A percentile compares a stretch with the other conserved stretches of the same genome.
These are phyloP conservation scores for Istiophorus platypterus DNA, from an alignment of 2,113 vertebrate species.

Conservation along the genomic window DNA sequence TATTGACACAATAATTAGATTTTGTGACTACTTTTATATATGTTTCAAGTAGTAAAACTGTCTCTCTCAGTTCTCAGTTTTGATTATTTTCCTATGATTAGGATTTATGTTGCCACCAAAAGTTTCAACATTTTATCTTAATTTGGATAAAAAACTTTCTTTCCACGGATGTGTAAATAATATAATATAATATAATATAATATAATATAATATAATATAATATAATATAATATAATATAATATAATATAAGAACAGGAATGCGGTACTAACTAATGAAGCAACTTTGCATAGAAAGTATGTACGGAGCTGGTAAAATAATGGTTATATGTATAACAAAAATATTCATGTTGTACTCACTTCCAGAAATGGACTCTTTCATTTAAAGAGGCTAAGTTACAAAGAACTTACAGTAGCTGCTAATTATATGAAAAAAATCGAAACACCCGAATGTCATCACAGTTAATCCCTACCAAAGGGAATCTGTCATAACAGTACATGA, in stretches of 20 bases:
- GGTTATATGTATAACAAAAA: conserved; percentile 65
- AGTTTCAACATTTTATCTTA: conserved; percentile 9
- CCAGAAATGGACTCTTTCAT: conserved; percentile 23
- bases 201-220: conserved; percentile 66
- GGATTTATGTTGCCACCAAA: conserved; percentile 34
- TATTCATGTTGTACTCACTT: conserved; percentile 49
- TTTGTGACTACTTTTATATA: conserved; percentile 22
- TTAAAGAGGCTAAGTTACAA: conserved; percentile 43
- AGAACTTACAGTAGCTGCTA: conserved; percentile 35
- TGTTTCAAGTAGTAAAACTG: conserved; percentile 32
- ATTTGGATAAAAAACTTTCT: conserved; percentile 25
- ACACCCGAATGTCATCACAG: conserved; percentile 37
- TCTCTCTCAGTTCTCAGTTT: conserved; percentile 45
- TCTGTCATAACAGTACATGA: conserved; percentile 54
- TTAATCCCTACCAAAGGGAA: conserved; percentile 44
- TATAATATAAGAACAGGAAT: conserved; percentile 61
- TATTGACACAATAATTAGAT: conserved; percentile 21
- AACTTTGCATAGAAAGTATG: conserved; percentile 83
- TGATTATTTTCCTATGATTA: conserved; percentile 33
- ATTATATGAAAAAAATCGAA: conserved; percentile 25
- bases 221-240: conserved; percentile 62
- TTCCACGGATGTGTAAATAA: conserved; percentile 36
- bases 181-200: conserved; percentile 56
- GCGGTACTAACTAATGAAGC: conserved; percentile 62
- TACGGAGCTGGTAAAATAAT: conserved; percentile 73